Evolutionary conservation across 2,797 vertebrate genomes (phyloP), one percentile per base, ranked within the genome.

Genomic region (Helarctos malayanus): DNA sequence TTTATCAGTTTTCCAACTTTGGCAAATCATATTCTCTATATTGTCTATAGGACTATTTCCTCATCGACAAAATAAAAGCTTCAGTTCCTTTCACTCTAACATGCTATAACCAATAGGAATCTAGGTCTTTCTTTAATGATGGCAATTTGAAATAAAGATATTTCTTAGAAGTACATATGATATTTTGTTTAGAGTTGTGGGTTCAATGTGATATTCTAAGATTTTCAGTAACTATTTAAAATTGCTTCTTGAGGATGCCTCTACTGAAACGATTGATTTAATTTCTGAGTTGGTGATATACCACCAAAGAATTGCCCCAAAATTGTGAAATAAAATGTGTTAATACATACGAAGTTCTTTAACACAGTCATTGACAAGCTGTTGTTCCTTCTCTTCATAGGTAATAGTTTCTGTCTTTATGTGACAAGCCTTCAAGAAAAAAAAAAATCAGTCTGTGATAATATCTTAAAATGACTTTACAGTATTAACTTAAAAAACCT

Each of bases 351-450:
- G 99, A 25, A 99, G 99, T 97, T 99, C 99, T 98, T 99, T 99
- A 84, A 99, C 99, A 89, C 99, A 99, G 98, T 99, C 99, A 91
- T 98, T 99, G 89, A 99, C 99, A 32, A 99, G 99, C 96, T 99
- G 99, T 96, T 99, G 99, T 57, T 99, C 99, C 98, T 99, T 99
- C 97, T 99, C 99, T 97, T 99, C 99, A 0, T 99, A 99, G 0
- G 99, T 99, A 98, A 99, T 98, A 18, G 99, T 99, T 98, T 99
- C 99, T 21, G 98, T 99, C 98, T 99, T 99, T 98, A 99, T 98
- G 56, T 99, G 99, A 98, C 98, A 99, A 18, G 99, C 99, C 99
- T 99, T 98, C n/a, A 97, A 97, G 68, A 95, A 94, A 97, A 97
- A 96, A 96, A 89, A 80, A 89, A 18, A 4, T 52, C 6, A 89